Base-by-base conservation (phyloP, 2,113 vertebrate species). In the Pygoscelis adeliae region DNA sequence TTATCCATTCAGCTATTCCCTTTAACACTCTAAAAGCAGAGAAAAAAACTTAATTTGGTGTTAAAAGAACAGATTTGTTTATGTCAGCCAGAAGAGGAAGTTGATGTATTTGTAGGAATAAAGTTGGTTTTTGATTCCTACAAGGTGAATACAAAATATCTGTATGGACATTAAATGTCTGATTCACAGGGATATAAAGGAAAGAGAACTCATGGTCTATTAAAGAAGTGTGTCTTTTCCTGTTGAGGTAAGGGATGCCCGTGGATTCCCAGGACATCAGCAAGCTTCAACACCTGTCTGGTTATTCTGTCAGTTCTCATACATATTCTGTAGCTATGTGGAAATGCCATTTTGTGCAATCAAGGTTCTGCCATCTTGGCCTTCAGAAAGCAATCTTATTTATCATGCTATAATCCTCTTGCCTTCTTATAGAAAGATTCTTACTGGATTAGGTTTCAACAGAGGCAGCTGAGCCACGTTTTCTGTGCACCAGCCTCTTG, bases 391-490 rank as follows among this genome's bases (percentile, higher is more conserved):
- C 22, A 83, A 63, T 29, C 32, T 6, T 46, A 62, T 79, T 80
- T 89, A 56, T 52, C 59, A 49, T 27, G 9, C 66, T 70, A 78
- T 83, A 94, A 91, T 80, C 72, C 77, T 89, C n/a, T 11, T 84
- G 76, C 69, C 46, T 94, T 73, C 25, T 50, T 82, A 81, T 50
- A 74, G 86, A 92, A 96, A 81, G 58, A 72, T 94, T 93, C 49
- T 70, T 79, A 74, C 47, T 96, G 66, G 74, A 73, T 77, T 23
- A 9, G 18, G 29, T 86, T 89, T 92, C 67, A 50, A 50, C n/a
- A 49, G 38, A 61, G 82, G 61, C 87, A 96, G 74, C 84, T 93
- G 83, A 87, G 16, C 25, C 47, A 89, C 7, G 11, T 90, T 97
- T 95, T 69, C 76, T 58, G 26, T 74, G 56, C 30, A 66, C 36